Percentiles rank a stretch among this genome's conserved stretches.
These are phyloP conservation scores for Cataglyphis livida DNA, from an alignment of 2,888 invertebrate species.

Conservation along the genomic window DNA sequence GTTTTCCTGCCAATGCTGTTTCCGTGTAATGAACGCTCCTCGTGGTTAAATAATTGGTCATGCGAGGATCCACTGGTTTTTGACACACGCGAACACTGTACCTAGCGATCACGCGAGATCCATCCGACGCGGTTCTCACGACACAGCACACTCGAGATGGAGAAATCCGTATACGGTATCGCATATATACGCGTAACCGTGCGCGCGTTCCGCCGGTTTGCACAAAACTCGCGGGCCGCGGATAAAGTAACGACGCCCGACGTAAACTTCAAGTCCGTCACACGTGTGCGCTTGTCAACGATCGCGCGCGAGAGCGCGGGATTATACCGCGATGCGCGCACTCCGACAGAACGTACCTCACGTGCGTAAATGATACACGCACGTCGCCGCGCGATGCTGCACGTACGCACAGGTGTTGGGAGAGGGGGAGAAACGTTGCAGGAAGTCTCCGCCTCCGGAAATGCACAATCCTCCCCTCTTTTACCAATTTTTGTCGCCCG, in stretches of 20 bases:
- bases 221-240: not conserved
- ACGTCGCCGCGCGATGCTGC: conserved; percentile 28
- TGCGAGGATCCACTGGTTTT: conserved; percentile 34
- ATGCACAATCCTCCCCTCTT: conserved; percentile 62
- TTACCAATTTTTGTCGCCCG: conserved; percentile 51
- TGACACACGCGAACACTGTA: conserved; percentile 46
- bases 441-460: conserved; percentile 75
- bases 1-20: not conserved
- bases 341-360: not conserved
- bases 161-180: not conserved
- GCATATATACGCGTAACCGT: not conserved
- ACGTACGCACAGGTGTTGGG: not conserved
- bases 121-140: conserved; percentile 1
- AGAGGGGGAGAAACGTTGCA: conserved; percentile 39
- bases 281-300: conserved; percentile 53
- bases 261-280: not conserved
- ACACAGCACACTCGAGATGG: conserved; percentile 3
- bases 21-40: conserved; percentile 49
- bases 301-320: conserved; percentile 8
- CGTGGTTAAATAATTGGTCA: conserved; percentile 21
- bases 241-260: not conserved
- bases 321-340: not conserved
- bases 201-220: not conserved
- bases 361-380: conserved; percentile 25
- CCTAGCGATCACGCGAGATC: conserved; percentile 38